A percentile compares a stretch with the other conserved stretches of the same genome.
phyloP scores from a whole-genome alignment of 2,113 vertebrate genomes.

The Xiphophorus hellerii region DNA sequence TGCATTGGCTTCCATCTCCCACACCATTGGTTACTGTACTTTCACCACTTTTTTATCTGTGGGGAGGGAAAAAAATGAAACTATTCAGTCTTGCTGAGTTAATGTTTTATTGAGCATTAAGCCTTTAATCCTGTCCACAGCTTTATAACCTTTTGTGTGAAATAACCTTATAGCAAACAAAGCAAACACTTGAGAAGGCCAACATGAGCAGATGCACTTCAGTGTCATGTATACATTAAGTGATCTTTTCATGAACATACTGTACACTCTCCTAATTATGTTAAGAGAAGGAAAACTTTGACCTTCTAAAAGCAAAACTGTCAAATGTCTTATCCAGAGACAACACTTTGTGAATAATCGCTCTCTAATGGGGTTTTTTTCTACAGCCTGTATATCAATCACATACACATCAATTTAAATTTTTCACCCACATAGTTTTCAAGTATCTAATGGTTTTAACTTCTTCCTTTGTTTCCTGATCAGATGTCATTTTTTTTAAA shows the following conservation, averaged over 20 bases:
- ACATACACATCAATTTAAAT: slow-evolving; percentile 22
- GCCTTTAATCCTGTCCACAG: neutral
- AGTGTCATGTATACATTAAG: slow-evolving; percentile 39
- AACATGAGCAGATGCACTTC: slow-evolving; percentile 21
- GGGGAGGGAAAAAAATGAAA: slow-evolving; percentile 19
- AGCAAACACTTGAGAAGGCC: slow-evolving; percentile 42
- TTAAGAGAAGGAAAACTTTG: slow-evolving; percentile 57
- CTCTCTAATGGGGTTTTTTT: slow-evolving; percentile 68
- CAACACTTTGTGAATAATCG: slow-evolving; percentile 71
- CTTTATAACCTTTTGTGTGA: slow-evolving; percentile 25
- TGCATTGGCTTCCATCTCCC: slow-evolving; percentile 72
- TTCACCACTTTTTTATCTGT: slow-evolving; percentile 65
- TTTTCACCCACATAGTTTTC: slow-evolving; percentile 21
- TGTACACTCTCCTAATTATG: slow-evolving; percentile 53
- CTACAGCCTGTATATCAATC: slow-evolving; percentile 48
- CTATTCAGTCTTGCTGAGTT: neutral
- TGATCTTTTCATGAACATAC: slow-evolving; percentile 46
- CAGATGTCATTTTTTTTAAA: neutral
- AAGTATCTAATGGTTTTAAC: neutral
- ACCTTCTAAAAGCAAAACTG: slow-evolving; percentile 72
- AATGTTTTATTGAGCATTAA: slow-evolving; percentile 33
- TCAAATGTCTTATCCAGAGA: slow-evolving; percentile 62
- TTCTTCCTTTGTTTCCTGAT: slow-evolving; percentile 7
- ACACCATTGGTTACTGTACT: slow-evolving; percentile 65
- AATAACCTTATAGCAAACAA: slow-evolving; percentile 41